Evolutionary conservation across 2,113 vertebrate species (phyloP).

Genomic region (Carettochelys insculpta): DNA sequence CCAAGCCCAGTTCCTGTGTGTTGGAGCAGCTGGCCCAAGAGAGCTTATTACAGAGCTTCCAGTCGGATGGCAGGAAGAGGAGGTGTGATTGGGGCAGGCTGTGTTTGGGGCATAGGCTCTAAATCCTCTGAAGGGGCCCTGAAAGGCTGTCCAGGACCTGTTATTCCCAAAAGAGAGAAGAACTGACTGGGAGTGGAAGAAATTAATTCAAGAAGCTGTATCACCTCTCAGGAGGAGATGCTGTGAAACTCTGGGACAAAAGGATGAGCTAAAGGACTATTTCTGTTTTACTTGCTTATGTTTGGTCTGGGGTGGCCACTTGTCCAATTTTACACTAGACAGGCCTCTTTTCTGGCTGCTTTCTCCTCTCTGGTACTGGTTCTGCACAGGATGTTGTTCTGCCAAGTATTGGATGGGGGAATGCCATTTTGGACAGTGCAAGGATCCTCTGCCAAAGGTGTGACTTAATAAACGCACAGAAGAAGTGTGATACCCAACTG

Average conservation of each 20-base stretch:
- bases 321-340: too few species aligned
- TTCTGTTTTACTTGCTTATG: neutral
- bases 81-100: neutral
- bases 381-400: too few species aligned
- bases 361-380: too few species aligned
- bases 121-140: neutral
- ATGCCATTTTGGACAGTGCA: too few species aligned
- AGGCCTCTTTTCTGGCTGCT: too few species aligned
- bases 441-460: too few species aligned
- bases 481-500: rapidly evolving
- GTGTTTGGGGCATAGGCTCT: neutral
- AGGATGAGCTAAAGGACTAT: neutral
- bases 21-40: neutral
- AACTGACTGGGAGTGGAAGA: neutral
- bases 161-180: neutral
- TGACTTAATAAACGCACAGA: too few species aligned
- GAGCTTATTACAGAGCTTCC: neutral
- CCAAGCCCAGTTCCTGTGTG: neutral
- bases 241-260: neutral
- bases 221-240: neutral
- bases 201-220: neutral
- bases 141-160: neutral
- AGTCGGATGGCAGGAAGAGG: neutral
- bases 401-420: too few species aligned
- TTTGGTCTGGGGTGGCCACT: neutral